phyloP scores from a whole-genome alignment of 2,888 invertebrate species.

The Luffia ferchaultella region DNA sequence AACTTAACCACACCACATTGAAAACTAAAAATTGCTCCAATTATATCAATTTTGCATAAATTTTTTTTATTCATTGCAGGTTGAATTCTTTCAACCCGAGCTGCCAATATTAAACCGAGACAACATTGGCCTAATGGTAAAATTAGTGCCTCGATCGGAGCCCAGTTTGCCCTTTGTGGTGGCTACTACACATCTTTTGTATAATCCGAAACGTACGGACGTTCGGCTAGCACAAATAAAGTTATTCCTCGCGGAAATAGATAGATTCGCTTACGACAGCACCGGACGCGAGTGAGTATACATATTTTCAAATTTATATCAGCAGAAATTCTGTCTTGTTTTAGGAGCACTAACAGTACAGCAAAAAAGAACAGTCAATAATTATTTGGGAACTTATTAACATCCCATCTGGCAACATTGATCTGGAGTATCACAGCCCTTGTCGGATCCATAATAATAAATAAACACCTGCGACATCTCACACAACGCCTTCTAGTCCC shows the following conservation, averaged over 20 bases:
- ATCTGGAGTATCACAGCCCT: no score
- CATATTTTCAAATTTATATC: neutral
- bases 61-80: slow-evolving; percentile 30
- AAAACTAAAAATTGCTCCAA: neutral
- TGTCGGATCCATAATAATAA: no score
- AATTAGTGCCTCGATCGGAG: slow-evolving; percentile 66
- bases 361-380: no score
- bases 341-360: no score
- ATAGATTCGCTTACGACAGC: slow-evolving; percentile 71
- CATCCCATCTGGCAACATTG: no score
- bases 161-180: slow-evolving; percentile 71
- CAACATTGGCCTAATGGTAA: slow-evolving; percentile 86
- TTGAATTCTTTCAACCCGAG: slow-evolving; percentile 72
- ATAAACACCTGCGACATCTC: no score
- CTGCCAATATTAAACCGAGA: slow-evolving; percentile 78
- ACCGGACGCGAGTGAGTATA: slow-evolving; percentile 29
- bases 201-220: slow-evolving; percentile 89
- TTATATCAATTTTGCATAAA: neutral
- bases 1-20: no score
- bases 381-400: no score
- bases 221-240: slow-evolving; percentile 89
- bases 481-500: no score
- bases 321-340: no score
- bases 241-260: slow-evolving; percentile 84
- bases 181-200: slow-evolving; percentile 94